Evolutionary conservation across 2,797 vertebrate genomes (phyloP), one percentile per base, ranked within the genome.

Genomic region (Rhinichthys osculus): DNA sequence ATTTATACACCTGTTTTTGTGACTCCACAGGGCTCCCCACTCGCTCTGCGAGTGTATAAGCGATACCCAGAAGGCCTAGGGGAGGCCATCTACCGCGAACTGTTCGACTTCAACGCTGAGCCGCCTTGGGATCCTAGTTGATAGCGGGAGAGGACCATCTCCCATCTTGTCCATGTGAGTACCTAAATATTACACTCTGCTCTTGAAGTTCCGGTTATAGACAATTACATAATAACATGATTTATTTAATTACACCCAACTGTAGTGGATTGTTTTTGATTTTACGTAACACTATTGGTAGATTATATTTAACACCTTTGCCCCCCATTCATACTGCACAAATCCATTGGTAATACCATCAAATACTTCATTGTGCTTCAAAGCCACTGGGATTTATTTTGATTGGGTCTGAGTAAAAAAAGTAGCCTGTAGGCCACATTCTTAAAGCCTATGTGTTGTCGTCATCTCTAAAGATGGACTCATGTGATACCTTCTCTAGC

Each of bases 81-180:
- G 97, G 97, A 98, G 95, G 97, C 97, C 94, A 98, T 99, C 95
- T 99, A 98, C 97, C 96, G 97, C 95, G 98, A 99, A 94, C 97
- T 97, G 96, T 99, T 99, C 91, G 98, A 99, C 96, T 99, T 99
- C 96, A 99, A 99, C 97, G 98, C 98, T 91, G 98, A 99, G 98
- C 98, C 98, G 90, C 98, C 98, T 98, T 99, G 98, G 98, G 98
- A 99, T 97, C 98, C 98, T 97, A 99, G 98, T 98, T 99, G 98
- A 99, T 99, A 98, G 97, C 94, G 97, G 98, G 96, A 97, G 97
- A 96, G 95, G 96, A 97, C 98, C 98, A 97, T 98, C 98, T 98
- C 98, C 98, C 96, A 97, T 97, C 97, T 99, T 97, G 97, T 98
- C 98, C 98, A 99, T 99, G 98, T 99, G 93, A 98, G 98, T 95